phyloP scores from a whole-genome alignment of 2,797 vertebrate species.

The Echeneis naucrates region DNA sequence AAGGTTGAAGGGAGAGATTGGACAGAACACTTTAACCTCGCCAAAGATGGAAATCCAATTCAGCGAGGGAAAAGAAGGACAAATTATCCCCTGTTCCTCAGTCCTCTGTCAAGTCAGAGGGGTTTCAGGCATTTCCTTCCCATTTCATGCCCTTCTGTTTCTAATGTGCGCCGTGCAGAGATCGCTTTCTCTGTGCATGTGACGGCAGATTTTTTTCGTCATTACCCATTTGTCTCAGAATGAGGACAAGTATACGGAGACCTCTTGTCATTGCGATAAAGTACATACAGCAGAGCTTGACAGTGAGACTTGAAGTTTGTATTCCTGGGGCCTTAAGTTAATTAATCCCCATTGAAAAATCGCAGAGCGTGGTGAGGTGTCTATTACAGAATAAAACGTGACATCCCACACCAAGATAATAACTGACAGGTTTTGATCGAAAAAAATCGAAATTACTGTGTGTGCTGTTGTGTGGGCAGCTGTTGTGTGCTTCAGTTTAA shows the following conservation, averaged over 20 bases:
- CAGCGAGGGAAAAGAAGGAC: slow-evolving; percentile 74
- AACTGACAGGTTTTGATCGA: slow-evolving; percentile 58
- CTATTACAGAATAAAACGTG: slow-evolving; percentile 66
- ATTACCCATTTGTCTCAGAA: slow-evolving; percentile 72
- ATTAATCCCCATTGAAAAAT: slow-evolving; percentile 75
- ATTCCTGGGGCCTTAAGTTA: slow-evolving; percentile 77
- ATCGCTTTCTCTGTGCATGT: slow-evolving; percentile 45
- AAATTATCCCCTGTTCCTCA: slow-evolving; percentile 65
- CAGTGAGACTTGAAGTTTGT: slow-evolving; percentile 70
- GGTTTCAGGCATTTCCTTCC: slow-evolving; percentile 73
- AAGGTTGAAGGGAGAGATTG: slow-evolving; percentile 71
- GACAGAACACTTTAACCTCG: slow-evolving; percentile 78
- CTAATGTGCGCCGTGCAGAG: slow-evolving; percentile 53
- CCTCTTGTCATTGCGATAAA: slow-evolving; percentile 64
- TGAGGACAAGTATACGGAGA: slow-evolving; percentile 68
- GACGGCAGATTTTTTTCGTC: slow-evolving; percentile 63
- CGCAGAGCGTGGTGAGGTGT: slow-evolving; percentile 56
- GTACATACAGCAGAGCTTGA: slow-evolving; percentile 62
- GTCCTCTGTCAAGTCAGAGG: slow-evolving; percentile 65
- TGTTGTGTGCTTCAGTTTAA: slow-evolving; percentile 37
- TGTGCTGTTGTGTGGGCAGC: slow-evolving; percentile 21
- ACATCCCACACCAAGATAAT: slow-evolving; percentile 63
- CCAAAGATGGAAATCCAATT: slow-evolving; percentile 82
- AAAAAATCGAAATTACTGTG: slow-evolving; percentile 5
- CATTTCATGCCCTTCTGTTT: slow-evolving; percentile 67